Evolutionary conservation across 2,888 invertebrate species (phyloP).

Genomic region (Diadegma fenestrale): DNA sequence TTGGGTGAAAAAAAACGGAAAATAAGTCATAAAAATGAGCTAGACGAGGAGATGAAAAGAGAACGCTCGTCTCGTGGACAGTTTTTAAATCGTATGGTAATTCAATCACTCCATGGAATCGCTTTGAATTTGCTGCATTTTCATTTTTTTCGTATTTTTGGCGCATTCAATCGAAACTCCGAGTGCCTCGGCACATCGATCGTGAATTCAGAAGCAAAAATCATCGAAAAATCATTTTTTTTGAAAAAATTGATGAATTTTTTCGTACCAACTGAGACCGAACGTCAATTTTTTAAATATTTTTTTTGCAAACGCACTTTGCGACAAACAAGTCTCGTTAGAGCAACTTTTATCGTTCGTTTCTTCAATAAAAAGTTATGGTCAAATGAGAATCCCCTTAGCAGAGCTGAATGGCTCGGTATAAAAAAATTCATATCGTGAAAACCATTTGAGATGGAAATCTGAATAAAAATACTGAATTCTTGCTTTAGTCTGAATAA

Average conservation of each 20-base stretch:
- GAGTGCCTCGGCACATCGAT: background rate
- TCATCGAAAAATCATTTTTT: background rate
- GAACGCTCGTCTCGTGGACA: conserved; percentile 26
- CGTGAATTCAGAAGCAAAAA: background rate
- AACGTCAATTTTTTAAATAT: background rate
- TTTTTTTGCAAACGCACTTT: background rate
- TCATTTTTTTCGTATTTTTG: conserved; percentile 31
- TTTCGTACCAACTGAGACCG: background rate
- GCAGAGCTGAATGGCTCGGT: background rate
- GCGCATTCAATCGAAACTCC: background rate
- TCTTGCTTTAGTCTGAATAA: background rate
- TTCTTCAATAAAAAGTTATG: conserved; percentile 24
- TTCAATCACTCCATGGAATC: conserved; percentile 34
- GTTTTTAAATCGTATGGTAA: conserved; percentile 63
- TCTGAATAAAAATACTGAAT: background rate
- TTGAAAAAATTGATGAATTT: background rate
- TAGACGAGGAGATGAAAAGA: conserved; percentile 14
- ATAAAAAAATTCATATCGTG: conserved; percentile 5
- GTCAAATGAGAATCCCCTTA: conserved; percentile 5
- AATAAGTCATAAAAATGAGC: background rate
- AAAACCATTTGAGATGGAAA: background rate
- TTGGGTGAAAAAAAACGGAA: conserved; percentile 1
- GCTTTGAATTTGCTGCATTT: conserved; percentile 26
- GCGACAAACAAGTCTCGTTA: conserved; percentile 15
- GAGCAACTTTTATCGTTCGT: conserved; percentile 7